Evolutionary conservation across 1,140 invertebrate genomes (phyloP).

Genomic region (Anoplophora glabripennis): DNA sequence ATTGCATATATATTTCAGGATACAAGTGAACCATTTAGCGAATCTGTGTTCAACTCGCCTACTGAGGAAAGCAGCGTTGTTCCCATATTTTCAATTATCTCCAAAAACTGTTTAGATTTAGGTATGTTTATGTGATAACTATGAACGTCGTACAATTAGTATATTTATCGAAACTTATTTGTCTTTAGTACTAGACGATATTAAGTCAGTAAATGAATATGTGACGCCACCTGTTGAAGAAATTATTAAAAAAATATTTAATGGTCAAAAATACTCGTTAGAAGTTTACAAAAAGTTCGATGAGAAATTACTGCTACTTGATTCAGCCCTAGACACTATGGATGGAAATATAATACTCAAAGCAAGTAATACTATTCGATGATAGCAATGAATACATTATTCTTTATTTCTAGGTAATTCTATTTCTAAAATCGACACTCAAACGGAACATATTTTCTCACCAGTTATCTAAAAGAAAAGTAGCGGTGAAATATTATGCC

Average conservation of each 20-base stretch:
- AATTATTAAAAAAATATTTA: slow-evolving; percentile 37
- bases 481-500: slow-evolving; percentile 36
- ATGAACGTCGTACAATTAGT: slow-evolving; percentile 10
- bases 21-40: slow-evolving; percentile 5
- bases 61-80: slow-evolving; percentile 26
- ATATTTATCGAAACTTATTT: neutral
- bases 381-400: neutral
- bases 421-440: slow-evolving; percentile 35
- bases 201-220: slow-evolving; percentile 18
- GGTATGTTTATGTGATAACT: slow-evolving; percentile 24
- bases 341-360: slow-evolving; percentile 42
- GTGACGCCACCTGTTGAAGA: slow-evolving; percentile 30
- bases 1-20: slow-evolving; percentile 24
- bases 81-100: slow-evolving; percentile 39
- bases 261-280: slow-evolving; percentile 29
- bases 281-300: slow-evolving; percentile 31
- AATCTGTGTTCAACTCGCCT: slow-evolving; percentile 26
- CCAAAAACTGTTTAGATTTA: slow-evolving; percentile 35
- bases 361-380: slow-evolving; percentile 13
- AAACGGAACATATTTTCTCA: slow-evolving; percentile 34
- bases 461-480: slow-evolving; percentile 33
- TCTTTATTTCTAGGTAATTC: slow-evolving; percentile 30
- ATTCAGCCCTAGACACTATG: slow-evolving; percentile 34
- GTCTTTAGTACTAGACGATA: slow-evolving; percentile 35
- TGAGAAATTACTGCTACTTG: slow-evolving; percentile 37